Base-by-base conservation (phyloP, 2,888 invertebrate genomes). In the Acheta domesticus region DNA sequence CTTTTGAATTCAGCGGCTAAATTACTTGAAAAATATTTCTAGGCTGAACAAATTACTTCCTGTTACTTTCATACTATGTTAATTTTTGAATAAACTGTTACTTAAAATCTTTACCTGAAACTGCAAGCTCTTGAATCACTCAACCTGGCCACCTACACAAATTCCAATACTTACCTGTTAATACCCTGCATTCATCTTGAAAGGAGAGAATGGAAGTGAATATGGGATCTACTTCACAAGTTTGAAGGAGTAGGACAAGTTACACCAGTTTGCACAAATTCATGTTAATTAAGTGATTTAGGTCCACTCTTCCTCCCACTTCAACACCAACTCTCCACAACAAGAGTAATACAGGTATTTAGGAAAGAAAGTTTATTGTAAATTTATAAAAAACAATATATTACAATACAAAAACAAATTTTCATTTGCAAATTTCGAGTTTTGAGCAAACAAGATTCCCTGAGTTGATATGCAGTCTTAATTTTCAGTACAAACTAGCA, bases 1-100 rank as follows among this genome's bases (percentile, higher is more conserved):
- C 91, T 1, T 92, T 92, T 84, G 89, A 91, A 62, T 91, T 92
- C 83, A 86, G 88, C 81, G 91, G 91, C 82, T 91, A 5, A 75
- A 75, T 16, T 20, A 23, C 20, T 75, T 0, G 1, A 20, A 1
- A 62, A 62, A 62, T 12, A n/a, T 14, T 16, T 62, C 14, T 36
- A 36, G 36, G 36, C 62, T 19, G n/a, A 62, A 62, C 14, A 62
- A 62, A 62, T 19, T 19, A 62, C 14, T 62, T 62, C 8, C 62
- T 19, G 16, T 62, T 62, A 62, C 62, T 36, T 36, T 36, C 36
- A 36, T 36, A 36, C 36, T 36, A 36, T 36, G 36, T 36, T 36
- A 36, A 36, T 36, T 36, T 36, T 36, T 36, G 36, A 36, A 36
- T 36, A 36, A 36, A 36, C 36, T 36, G 36, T 36, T 36, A 36